Conservation (phyloP, 2,113 vertebrate species). For the Sinocyclocheilus rhinocerous region DNA sequence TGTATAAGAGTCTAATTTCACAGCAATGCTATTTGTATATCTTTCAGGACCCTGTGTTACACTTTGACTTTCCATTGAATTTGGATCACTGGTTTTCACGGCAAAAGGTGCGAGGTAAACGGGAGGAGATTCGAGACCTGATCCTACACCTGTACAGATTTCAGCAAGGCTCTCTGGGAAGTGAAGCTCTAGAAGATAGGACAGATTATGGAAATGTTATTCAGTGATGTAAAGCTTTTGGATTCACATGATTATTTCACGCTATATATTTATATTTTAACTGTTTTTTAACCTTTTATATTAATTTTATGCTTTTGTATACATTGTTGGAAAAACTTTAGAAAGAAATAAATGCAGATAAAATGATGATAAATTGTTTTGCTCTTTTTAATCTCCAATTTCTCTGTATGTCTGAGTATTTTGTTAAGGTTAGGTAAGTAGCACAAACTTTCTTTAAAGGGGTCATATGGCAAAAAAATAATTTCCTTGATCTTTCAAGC, state of each 20-base stretch:
- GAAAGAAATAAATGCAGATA: constrained; percentile 45
- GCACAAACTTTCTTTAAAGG: not conserved
- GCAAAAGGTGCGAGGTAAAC: constrained; percentile 87
- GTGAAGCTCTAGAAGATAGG: constrained; percentile 23
- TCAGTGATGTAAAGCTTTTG: constrained; percentile 30
- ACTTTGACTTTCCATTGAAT: constrained; percentile 88
- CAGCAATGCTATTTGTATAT: not conserved
- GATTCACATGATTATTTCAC: not conserved
- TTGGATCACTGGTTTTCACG: constrained; percentile 91
- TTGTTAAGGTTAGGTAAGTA: not conserved
- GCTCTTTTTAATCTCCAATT: not conserved
- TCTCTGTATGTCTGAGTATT: constrained; percentile 3
- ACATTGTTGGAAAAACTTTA: constrained; percentile 32
- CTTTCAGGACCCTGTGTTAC: constrained; percentile 87
- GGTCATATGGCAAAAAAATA: not conserved
- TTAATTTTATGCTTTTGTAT: constrained; percentile 48
- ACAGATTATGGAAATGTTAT: constrained; percentile 41
- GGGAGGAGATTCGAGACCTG: constrained; percentile 90
- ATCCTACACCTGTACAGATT: constrained; percentile 86
- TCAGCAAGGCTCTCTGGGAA: constrained; percentile 78
- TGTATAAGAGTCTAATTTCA: not conserved
- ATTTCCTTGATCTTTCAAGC: not conserved
- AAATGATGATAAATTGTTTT: not conserved
- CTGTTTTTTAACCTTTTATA: constrained; percentile 14
- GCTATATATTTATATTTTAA: constrained; percentile 45